Evolutionary conservation across 2,888 invertebrate species (phyloP).

Genomic region (Nomada flava): DNA sequence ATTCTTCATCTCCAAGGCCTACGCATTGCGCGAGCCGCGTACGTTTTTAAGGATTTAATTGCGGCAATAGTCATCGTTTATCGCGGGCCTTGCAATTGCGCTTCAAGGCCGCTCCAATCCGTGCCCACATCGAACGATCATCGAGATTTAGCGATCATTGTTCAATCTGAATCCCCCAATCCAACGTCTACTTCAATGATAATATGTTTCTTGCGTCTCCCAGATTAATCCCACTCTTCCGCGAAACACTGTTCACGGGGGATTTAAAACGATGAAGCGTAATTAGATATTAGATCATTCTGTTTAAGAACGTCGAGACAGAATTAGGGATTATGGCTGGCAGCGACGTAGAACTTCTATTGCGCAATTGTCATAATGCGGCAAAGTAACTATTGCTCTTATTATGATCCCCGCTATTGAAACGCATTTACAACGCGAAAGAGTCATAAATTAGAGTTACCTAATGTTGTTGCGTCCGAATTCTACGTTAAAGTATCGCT

Average conservation of each 20-base stretch:
- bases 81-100: slow-evolving; percentile 40
- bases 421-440: too few relatives aligned
- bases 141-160: slow-evolving; percentile 26
- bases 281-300: too few relatives aligned
- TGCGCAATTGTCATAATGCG: too few relatives aligned
- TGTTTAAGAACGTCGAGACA: too few relatives aligned
- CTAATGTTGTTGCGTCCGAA: too few relatives aligned
- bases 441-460: too few relatives aligned
- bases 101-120: slow-evolving; percentile 54
- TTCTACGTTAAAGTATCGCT: too few relatives aligned
- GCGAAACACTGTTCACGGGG: neutral
- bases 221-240: neutral
- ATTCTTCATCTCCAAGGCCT: slow-evolving; percentile 56
- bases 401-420: too few relatives aligned
- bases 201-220: neutral
- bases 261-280: neutral
- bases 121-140: slow-evolving; percentile 43
- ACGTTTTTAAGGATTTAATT: slow-evolving; percentile 58
- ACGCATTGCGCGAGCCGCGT: slow-evolving; percentile 28
- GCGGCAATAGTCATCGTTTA: slow-evolving; percentile 45
- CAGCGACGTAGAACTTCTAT: too few relatives aligned
- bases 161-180: slow-evolving; percentile 23
- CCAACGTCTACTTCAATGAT: neutral
- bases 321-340: too few relatives aligned
- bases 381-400: too few relatives aligned